Evolutionary conservation across 2,113 vertebrate species (phyloP), one percentile per base, ranked within the genome.

Genomic region (Leucopternis melanops): DNA sequence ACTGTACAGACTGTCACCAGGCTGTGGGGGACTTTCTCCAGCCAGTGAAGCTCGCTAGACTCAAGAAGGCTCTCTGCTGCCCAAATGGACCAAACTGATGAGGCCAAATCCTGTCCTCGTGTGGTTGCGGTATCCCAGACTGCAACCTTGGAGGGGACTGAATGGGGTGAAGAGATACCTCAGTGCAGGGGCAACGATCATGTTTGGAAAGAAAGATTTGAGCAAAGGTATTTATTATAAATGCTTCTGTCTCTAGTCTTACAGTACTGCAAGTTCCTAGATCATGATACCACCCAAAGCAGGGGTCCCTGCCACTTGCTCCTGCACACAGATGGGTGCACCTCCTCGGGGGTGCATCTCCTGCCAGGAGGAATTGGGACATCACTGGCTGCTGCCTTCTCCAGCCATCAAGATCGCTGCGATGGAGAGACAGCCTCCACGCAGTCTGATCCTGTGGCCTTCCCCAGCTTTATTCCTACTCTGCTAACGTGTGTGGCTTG

Each of bases 401-500:
- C 21, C 31, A 74, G 61, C 19, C 1, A 1, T 49, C 38, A 42
- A 42, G 44, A 29, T 18, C 8, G 3, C 27, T 36, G 69, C 0
- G 2, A 49, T 2, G 9, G 36, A 88, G 32, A 61, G 11, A 2
- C 2, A 10, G 38, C 17, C 20, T 66, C 8, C 2, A 3, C 9
- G 59, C 66, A 31, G 11, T 7, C 61, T 66, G 34, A 62, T 69
- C 67, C 49, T 0, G 1, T 55, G 55, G 32, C 57, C 47, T 85
- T 81, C 8, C 2, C 34, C 19, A 44, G 9, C 40, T 72, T 75
- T 61, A 67, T 27, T 85, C 70, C 52, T n/a, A 4, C 38, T 36
- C 52, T 44, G 29, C 31, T 85, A 67, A 67, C 0, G 0, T 5
- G 8, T 38, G 62, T 2, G 4, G 13, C 69, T 59, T 29, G 32